Base-by-base conservation (phyloP, 2,888 invertebrate genomes). In the Apomyelois bistriatella region DNA sequence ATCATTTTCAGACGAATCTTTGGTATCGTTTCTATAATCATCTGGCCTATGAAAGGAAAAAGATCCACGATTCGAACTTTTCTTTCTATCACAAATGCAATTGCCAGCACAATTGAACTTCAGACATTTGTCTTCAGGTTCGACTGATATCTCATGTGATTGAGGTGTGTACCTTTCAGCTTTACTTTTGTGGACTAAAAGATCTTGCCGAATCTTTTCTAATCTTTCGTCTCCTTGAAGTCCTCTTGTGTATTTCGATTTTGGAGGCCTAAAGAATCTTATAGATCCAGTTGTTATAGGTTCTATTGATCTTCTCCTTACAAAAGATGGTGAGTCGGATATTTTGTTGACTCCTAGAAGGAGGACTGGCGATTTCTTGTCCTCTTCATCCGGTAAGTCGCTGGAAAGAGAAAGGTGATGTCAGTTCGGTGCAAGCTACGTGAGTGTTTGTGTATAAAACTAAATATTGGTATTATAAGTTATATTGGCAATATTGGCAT, bases 271-370 rank as follows among this genome's bases (percentile, higher is more conserved):
- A 56, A 87, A 88, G 62, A 88, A 89, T 52, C 84, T 64, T n/a
- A 88, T 82, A 1, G 89, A 88, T 1, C 88, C 85, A 1, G 87
- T 80, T 3, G 79, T 63, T 57, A 84, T 78, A 2, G 83, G 76
- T 55, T 89, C 84, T 13, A 76, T 76, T 4, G 89, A 83, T 58
- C 89, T 77, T 65, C 90, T 72, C 57, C 90, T 74, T 16, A 84
- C 75, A 57, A 85, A 82, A 6, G 72, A 74, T 0, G 90, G 89
- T 0, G 90, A 90, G 57, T 90, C 90, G 3, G 85, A 80, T 65
- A 84, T 91, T 74, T 92, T 92, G 76, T 91, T 93, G 57, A 93
- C 92, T 57, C 92, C 92, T 72, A 93, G 76, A 49, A 93, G 91
- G 56, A 93, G 87, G 48, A 93, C 93, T 8, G 91, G 89, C 50